phyloP scores from a whole-genome alignment of 2,113 vertebrate genomes.

The Ariopsis seemanni region DNA sequence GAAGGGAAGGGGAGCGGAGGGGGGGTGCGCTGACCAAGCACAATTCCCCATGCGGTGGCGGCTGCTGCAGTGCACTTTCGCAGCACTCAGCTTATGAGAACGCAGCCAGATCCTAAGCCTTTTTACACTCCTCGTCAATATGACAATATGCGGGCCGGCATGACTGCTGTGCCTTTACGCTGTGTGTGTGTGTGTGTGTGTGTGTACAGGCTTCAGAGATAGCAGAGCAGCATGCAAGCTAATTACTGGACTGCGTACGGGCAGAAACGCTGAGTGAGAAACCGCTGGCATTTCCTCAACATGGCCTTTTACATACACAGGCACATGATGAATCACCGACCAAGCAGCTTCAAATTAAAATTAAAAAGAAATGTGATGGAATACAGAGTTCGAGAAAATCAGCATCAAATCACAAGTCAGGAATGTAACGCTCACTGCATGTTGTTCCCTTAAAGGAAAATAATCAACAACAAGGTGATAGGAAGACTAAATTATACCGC shows the following conservation, averaged over 20 bases:
- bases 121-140: conserved; percentile 60
- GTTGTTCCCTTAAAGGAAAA: background rate
- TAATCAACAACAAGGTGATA: background rate
- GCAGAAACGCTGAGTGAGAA: conserved; percentile 28
- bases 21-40: conserved; percentile 54
- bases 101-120: conserved; percentile 50
- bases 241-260: conserved; percentile 5
- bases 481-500: background rate
- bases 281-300: conserved; percentile 13
- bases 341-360: background rate
- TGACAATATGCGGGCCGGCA: conserved; percentile 48
- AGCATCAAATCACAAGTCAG: background rate
- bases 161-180: conserved; percentile 29
- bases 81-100: conserved; percentile 53
- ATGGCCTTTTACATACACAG: conserved; percentile 1
- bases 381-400: background rate
- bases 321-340: conserved; percentile 6
- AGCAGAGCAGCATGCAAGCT: conserved; percentile 2
- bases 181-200: conserved; percentile 13
- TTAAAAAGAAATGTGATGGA: background rate
- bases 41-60: conserved; percentile 46
- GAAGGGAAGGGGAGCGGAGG: background rate
- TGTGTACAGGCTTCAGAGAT: conserved; percentile 20
- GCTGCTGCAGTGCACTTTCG: conserved; percentile 51
- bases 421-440: background rate